A percentile compares a stretch with the other conserved stretches of the same genome.
Evolutionary conservation across 2,113 vertebrate species (phyloP).

Genomic region (Pachyramphus minor): DNA sequence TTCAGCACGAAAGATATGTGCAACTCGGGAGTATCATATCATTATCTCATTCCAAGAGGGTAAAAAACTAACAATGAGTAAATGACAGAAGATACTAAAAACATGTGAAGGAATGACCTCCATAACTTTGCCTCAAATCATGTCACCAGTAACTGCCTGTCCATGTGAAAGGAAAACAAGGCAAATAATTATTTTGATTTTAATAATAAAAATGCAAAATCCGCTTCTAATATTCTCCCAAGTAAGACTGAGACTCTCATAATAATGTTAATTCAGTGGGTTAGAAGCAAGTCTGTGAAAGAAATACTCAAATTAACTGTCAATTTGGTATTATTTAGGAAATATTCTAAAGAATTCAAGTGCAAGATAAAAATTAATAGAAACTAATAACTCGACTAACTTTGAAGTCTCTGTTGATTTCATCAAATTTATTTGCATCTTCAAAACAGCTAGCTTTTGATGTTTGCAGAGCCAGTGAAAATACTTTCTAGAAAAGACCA

Average conservation of each 20-base stretch:
- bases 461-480: slow-evolving; percentile 81
- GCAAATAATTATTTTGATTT: neutral
- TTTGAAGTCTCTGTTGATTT: slow-evolving; percentile 81
- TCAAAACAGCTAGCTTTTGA: slow-evolving; percentile 75
- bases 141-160: neutral
- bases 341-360: neutral
- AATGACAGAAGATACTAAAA: neutral
- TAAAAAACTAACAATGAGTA: neutral
- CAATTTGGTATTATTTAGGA: neutral
- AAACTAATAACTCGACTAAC: slow-evolving; percentile 33
- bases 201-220: neutral
- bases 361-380: neutral
- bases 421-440: slow-evolving; percentile 63
- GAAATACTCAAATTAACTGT: neutral
- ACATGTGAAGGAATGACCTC: neutral
- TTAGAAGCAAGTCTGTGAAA: neutral
- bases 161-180: neutral
- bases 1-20: neutral
- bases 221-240: neutral
- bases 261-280: neutral
- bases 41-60: neutral
- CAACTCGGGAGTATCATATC: neutral
- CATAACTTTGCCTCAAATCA: neutral
- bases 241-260: neutral
- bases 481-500: slow-evolving; percentile 83